Conservation (phyloP, 2,113 vertebrate species). For the Zootoca vivipara region DNA sequence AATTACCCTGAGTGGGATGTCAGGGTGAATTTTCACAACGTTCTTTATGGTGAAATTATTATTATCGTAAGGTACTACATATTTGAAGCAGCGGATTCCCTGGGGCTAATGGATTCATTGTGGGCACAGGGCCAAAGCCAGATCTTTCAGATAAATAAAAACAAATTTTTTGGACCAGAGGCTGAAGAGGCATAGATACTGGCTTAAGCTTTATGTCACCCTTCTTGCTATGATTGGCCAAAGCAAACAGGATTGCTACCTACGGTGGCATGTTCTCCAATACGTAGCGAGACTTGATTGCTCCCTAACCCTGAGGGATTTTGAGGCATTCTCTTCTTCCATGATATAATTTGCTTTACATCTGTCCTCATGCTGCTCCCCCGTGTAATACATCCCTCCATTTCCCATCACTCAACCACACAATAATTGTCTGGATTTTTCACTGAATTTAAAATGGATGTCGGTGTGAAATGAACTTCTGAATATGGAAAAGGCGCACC, state of each 20-base stretch:
- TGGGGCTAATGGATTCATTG: neutral
- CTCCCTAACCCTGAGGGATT: neutral
- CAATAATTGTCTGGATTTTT: neutral
- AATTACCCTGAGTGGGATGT: neutral
- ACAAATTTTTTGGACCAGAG: neutral
- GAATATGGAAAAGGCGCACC: neutral
- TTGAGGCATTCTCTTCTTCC: neutral
- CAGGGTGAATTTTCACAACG: neutral
- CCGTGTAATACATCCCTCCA: too few relatives aligned
- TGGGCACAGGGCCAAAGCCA: neutral
- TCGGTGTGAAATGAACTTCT: neutral
- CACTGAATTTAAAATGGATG: neutral
- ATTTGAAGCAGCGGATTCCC: neutral
- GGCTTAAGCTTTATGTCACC: neutral
- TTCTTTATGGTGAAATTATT: slow-evolving; percentile 3
- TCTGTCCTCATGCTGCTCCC: too few relatives aligned
- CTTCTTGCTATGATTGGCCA: neutral
- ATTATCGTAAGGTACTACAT: neutral
- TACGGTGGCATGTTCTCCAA: neutral
- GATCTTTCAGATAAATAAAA: neutral
- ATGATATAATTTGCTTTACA: neutral
- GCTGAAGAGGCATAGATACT: neutral
- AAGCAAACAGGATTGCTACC: neutral
- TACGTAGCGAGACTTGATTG: neutral
- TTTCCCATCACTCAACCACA: neutral